Conservation (phyloP, 2,888 invertebrate species). For the Nemurella pictetii region DNA sequence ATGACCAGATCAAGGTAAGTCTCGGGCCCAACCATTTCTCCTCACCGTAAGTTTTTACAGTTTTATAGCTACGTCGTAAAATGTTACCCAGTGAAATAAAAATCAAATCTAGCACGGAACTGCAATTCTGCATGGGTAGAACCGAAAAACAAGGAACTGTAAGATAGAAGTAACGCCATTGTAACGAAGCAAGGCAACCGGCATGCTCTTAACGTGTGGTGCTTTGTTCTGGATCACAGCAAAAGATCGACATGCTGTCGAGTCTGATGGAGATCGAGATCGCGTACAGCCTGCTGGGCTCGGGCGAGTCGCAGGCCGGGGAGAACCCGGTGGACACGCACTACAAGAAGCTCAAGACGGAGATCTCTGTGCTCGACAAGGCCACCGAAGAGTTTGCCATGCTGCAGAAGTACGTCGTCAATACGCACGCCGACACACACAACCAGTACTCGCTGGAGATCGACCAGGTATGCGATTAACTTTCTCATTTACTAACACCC, state of each 20-base stretch:
- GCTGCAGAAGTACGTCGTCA: constrained; percentile 77
- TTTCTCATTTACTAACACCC: no score
- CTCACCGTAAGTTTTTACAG: neutral
- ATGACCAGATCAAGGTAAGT: constrained; percentile 68
- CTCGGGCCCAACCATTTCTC: neutral
- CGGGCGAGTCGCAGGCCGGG: constrained; percentile 50
- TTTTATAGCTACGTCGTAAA: neutral
- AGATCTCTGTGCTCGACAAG: constrained; percentile 71
- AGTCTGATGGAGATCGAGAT: constrained; percentile 93
- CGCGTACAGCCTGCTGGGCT: constrained; percentile 84
- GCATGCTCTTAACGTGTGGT: neutral
- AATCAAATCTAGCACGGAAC: neutral
- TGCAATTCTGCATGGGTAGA: neutral
- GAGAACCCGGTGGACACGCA: constrained; percentile 76
- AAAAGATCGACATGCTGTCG: constrained; percentile 85
- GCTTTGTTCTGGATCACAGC: constrained; percentile 53
- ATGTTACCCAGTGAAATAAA: neutral
- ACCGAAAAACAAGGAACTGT: neutral
- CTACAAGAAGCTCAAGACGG: constrained; percentile 84
- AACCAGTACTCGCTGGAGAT: constrained; percentile 70
- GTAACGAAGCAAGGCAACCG: no score
- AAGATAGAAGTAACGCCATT: neutral
- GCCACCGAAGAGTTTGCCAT: constrained; percentile 71
- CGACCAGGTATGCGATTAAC: constrained; percentile 56
- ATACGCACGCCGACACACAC: constrained; percentile 94